Base-by-base conservation (phyloP, 2,797 vertebrate species). In the Trematomus bernacchii region DNA sequence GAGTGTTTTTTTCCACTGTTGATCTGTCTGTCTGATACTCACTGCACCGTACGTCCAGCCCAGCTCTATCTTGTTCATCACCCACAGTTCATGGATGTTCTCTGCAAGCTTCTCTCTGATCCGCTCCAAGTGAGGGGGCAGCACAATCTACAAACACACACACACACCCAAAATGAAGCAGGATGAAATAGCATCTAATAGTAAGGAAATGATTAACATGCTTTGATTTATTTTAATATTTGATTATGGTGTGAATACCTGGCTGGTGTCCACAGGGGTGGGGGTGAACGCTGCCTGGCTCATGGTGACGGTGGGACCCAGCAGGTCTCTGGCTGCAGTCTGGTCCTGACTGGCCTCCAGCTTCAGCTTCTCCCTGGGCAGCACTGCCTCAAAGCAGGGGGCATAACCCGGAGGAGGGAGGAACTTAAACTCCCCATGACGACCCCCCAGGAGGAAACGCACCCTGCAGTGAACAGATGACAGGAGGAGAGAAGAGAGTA, bases 51-150 rank as follows among this genome's bases (percentile, higher is more conserved):
- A 99, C 10, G 96, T 97, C 98, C 98, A 99, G 77, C 97, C 98
- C 80, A 99, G 94, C 67, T 98, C 97, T 21, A 99, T 98, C 91
- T 99, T 99, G 92, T 99, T 98, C 98, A 98, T 98, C 83, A 98
- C 98, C 98, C 98, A 99, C 70, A 99, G 96, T 74, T 99, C 98
- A 61, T 99, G 98, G 87, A 99, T 99, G 87, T 99, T 99, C 80
- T 99, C 98, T 51, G 98, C 98, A 69, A 99, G 94, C 71, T 97
- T 99, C 91, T 99, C 97, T 88, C 97, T 93, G 87, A 99, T 97
- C 71, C 96, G 95, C 83, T 99, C 97, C 79, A 99, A 86, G 71
- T 98, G 97, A 67, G 97, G 96, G 46, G 97, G 97, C 83, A 99
- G 85, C 73, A 98, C 96, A 57, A 99, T 96, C 98, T 99, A 79